Base-by-base conservation (phyloP, 2,888 invertebrate genomes). In the Molanna angustata region DNA sequence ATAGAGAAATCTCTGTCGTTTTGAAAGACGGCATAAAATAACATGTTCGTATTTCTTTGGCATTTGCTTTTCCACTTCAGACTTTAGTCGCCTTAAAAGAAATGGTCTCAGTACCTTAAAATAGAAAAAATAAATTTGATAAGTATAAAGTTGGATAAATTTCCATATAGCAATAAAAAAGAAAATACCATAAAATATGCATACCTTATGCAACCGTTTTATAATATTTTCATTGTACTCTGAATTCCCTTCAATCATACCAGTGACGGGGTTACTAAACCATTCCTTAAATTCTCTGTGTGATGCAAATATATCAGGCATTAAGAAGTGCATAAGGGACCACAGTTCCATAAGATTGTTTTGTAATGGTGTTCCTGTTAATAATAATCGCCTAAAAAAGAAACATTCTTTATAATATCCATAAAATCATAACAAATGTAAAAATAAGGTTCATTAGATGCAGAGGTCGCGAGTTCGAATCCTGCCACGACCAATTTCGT, bases 251-350 rank as follows among this genome's bases (percentile, higher is more conserved):
- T 95, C 94, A 59, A 94, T 91, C 94, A 95, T 94, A 54, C 92
- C 94, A 18, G 94, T 92, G 59, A 99, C 90, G 37, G 96, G 97
- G 75, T 94, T 94, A 53, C 93, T 92, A 79, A 99, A 99, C 98
- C 98, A 98, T 74, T 96, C 95, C 70, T 95, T 94, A 70, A 94
- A 95, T 73, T 97, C 95, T 48, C 90, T 82, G 76, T 98, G 94
- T 44, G 94, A 94, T 62, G 94, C 91, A 79, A 97, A 97, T 62
- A 96, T 91, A 70, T 90, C 88, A 37, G 97, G 97, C 96, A 97
- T 96, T 47, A 97, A 80, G 74, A 97, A 97, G 77, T 97, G 96
- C 94, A 97, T 94, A 57, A 97, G 76, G 17, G 96, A 95, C 96
- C 97, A 97, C 62, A 97, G 77, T 76, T 97, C 96, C 90, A 94